phyloP scores from a whole-genome alignment of 2,113 vertebrate species.

The Anoura caudifer region DNA sequence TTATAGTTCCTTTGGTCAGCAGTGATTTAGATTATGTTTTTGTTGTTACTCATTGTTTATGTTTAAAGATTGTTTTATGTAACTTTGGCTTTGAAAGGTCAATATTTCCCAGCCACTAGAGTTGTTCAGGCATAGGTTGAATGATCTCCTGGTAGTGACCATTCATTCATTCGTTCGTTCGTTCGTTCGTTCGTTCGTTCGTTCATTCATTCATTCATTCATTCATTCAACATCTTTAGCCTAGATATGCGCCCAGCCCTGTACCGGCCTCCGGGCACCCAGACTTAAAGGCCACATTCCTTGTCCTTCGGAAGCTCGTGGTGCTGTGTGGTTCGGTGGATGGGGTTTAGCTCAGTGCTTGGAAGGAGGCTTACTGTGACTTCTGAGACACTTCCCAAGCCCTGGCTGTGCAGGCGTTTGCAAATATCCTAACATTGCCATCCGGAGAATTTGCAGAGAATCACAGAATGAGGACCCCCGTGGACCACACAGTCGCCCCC shows the following conservation, averaged over 20 bases:
- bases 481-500: not conserved
- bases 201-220: not conserved
- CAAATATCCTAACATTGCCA: not conserved
- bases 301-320: not conserved
- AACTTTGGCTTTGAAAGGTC: not conserved
- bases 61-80: not conserved
- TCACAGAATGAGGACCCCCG: not conserved
- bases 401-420: not conserved
- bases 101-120: not conserved
- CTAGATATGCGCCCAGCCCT: not conserved
- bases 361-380: not conserved
- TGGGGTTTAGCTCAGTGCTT: not conserved
- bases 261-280: not conserved
- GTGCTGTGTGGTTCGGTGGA: not conserved
- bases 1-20: not conserved
- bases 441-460: not conserved
- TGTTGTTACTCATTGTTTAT: not conserved
- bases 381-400: not conserved
- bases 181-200: too few species aligned
- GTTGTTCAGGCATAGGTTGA: not conserved
- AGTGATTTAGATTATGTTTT: not conserved
- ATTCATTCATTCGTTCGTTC: too few species aligned
- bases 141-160: not conserved
- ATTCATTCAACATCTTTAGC: not conserved
- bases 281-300: not conserved